phyloP scores from a whole-genome alignment of 2,888 invertebrate species.

The Apodemia hepburni region DNA sequence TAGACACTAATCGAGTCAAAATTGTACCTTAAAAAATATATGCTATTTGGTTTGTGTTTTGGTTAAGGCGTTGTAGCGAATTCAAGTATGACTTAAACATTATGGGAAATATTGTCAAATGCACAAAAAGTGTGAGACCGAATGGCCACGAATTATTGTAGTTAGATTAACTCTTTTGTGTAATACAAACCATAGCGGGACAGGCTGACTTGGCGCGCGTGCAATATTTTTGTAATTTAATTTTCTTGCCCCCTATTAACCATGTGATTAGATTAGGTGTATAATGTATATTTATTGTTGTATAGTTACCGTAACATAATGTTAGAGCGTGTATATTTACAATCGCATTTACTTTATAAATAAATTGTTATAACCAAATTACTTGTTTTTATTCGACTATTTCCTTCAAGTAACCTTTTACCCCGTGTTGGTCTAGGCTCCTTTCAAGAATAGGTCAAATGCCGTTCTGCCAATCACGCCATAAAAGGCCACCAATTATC shows the following conservation, averaged over 20 bases:
- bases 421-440: no score
- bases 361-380: constrained; percentile 53
- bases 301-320: constrained; percentile 66
- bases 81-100: no score
- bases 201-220: neutral
- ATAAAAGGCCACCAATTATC: no score
- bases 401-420: no score
- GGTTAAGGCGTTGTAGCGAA: no score
- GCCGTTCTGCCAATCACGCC: no score
- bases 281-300: constrained; percentile 35
- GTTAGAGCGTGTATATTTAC: constrained; percentile 59
- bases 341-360: constrained; percentile 70
- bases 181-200: no score
- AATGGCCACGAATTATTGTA: neutral
- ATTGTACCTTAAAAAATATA: no score
- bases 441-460: no score
- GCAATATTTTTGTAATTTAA: neutral
- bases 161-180: no score
- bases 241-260: constrained; percentile 10
- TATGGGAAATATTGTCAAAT: neutral
- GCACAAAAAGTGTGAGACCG: neutral
- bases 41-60: no score
- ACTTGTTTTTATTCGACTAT: neutral
- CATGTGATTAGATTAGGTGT: constrained; percentile 16
- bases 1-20: no score